Conservation (phyloP, 2,888 invertebrate genomes). For the Zhuqinia jingwanae region DNA sequence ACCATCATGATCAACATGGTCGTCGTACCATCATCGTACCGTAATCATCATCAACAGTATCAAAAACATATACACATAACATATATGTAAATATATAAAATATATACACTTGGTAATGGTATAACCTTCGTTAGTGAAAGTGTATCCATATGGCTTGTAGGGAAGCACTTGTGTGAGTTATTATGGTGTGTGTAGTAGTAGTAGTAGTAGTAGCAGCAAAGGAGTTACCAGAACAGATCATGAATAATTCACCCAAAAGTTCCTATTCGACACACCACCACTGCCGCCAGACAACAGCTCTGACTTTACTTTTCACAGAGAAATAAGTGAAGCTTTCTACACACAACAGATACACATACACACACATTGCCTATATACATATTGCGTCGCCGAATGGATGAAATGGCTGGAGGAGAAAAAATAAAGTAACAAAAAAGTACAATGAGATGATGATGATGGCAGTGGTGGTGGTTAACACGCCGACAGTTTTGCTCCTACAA, state of each 20-base stretch:
- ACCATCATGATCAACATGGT: slow-evolving; percentile 3
- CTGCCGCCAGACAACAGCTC: not conserved
- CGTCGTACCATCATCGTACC: not conserved
- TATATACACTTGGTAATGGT: too few species aligned
- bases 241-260: slow-evolving; percentile 66
- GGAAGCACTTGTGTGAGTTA: slow-evolving; percentile 43
- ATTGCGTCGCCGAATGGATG: not conserved
- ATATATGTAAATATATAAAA: not conserved
- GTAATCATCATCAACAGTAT: slow-evolving; percentile 13
- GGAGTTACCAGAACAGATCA: slow-evolving; percentile 56
- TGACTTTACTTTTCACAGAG: not conserved
- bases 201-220: too few species aligned
- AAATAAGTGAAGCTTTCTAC: not conserved
- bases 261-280: slow-evolving; percentile 7
- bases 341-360: not conserved
- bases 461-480: not conserved
- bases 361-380: too few species aligned
- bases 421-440: slow-evolving; percentile 32
- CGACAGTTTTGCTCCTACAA: not conserved
- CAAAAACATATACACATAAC: not conserved
- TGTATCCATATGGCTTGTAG: not conserved
- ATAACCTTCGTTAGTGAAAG: not conserved
- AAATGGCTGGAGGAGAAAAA: not conserved
- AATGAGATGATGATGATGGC: too few species aligned
- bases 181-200: slow-evolving; percentile 37